Percentiles rank a stretch among this genome's conserved stretches.
Conservation (phyloP, 2,113 vertebrate species). For the Sebastes schlegelii region DNA sequence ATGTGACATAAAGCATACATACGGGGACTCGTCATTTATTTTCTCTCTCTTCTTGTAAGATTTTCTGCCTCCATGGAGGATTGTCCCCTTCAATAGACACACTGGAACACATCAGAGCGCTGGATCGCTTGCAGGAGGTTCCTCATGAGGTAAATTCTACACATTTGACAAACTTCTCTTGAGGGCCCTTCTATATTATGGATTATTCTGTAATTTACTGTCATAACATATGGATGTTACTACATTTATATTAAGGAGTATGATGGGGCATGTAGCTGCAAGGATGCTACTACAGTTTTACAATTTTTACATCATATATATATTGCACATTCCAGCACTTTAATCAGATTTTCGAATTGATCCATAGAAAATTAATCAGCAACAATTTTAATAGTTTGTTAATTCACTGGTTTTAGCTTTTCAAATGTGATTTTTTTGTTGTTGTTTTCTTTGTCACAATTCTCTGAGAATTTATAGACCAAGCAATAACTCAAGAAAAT, state of each 20-base stretch:
- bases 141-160: slow-evolving; percentile 92
- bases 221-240: neutral
- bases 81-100: slow-evolving; percentile 98
- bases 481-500: neutral
- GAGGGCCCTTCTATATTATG: neutral
- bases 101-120: slow-evolving; percentile 97
- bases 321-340: neutral
- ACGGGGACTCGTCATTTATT: neutral
- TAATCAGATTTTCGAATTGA: neutral
- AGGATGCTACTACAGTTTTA: neutral
- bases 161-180: neutral
- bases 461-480: neutral
- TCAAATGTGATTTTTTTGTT: neutral
- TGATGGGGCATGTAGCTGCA: neutral
- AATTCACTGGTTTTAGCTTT: neutral
- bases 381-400: neutral
- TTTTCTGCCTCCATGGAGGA: slow-evolving; percentile 98
- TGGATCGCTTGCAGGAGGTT: slow-evolving; percentile 98
- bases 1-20: neutral
- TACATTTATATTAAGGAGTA: neutral
- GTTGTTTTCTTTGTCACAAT: neutral
- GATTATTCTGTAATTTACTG: neutral
- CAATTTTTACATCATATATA: neutral
- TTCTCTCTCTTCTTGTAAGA: slow-evolving; percentile 77
- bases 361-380: neutral